Evolutionary conservation across 2,797 vertebrate species (phyloP).

Genomic region (Decapterus maruadsi): DNA sequence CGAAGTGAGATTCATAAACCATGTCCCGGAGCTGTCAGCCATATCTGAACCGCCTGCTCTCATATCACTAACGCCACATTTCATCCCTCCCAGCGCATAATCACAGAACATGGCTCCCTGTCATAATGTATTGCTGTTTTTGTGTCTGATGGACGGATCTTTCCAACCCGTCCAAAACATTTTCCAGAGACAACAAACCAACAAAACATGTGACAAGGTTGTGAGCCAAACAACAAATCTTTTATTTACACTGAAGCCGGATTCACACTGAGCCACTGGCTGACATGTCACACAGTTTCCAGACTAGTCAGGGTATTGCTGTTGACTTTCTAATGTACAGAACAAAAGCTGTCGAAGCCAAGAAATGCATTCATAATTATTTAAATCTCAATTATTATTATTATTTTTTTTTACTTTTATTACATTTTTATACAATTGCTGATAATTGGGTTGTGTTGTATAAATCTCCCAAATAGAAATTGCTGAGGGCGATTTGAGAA

Average conservation of each 20-base stretch:
- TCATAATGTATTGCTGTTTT: slow-evolving; percentile 40
- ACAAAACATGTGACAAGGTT: slow-evolving; percentile 38
- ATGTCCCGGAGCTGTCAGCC: slow-evolving; percentile 54
- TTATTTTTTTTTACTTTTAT: slow-evolving; percentile 34
- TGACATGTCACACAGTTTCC: slow-evolving; percentile 43
- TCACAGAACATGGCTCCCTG: slow-evolving; percentile 43
- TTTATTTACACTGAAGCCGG: slow-evolving; percentile 80
- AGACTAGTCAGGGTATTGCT: slow-evolving; percentile 39
- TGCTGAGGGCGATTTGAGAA: slow-evolving; percentile 33
- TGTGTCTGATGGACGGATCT: slow-evolving; percentile 30
- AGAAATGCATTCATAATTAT: slow-evolving; percentile 35
- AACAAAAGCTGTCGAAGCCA: slow-evolving; percentile 10
- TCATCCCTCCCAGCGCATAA: slow-evolving; percentile 60
- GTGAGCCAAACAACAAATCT: slow-evolving; percentile 68
- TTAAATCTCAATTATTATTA: slow-evolving; percentile 32
- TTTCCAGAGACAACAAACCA: slow-evolving; percentile 32
- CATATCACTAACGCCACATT: slow-evolving; percentile 70
- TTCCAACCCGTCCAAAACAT: slow-evolving; percentile 35
- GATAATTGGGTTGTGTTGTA: slow-evolving; percentile 38
- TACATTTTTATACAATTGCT: slow-evolving; percentile 65
- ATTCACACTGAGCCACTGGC: slow-evolving; percentile 57
- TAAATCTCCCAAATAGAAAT: slow-evolving; percentile 52
- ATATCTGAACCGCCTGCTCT: slow-evolving; percentile 50
- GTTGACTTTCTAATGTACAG: slow-evolving; percentile 37
- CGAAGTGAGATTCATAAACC: slow-evolving; percentile 49